Conservation (phyloP, 2,888 invertebrate species). For the Zelleria hepariella region DNA sequence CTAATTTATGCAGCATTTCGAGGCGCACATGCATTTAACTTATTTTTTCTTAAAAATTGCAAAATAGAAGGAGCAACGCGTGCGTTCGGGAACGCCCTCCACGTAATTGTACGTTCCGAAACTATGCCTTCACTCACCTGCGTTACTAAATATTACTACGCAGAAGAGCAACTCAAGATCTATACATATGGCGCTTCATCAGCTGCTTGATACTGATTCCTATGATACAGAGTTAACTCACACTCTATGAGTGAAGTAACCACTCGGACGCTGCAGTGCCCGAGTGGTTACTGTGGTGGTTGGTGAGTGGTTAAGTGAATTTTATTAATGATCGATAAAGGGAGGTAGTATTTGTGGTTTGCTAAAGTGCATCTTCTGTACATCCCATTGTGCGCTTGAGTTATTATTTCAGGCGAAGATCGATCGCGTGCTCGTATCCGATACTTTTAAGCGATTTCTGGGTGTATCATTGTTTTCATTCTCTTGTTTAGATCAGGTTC, state of each 20-base stretch:
- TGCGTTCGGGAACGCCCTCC: conserved; percentile 23
- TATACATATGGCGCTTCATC: no score
- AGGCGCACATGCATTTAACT: background rate
- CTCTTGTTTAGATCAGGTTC: conserved; percentile 20
- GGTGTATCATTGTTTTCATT: conserved; percentile 18
- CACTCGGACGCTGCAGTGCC: no score
- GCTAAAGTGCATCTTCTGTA: background rate
- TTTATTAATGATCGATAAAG: no score
- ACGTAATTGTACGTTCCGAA: conserved; percentile 31
- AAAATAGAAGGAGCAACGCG: conserved; percentile 41
- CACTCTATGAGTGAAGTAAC: no score
- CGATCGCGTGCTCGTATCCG: background rate
- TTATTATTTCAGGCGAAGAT: conserved; percentile 11
- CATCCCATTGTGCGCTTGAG: background rate
- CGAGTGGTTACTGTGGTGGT: no score
- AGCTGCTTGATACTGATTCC: no score
- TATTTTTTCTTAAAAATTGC: conserved; percentile 14
- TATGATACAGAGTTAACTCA: no score
- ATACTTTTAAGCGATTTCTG: background rate
- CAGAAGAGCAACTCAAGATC: background rate
- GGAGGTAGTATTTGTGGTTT: no score
- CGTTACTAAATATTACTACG: conserved; percentile 17
- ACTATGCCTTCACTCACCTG: conserved; percentile 27
- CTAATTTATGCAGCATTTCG: background rate
- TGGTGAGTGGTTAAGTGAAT: no score